phyloP scores from a whole-genome alignment of 2,113 vertebrate genomes.

The Plectropomus leopardus region DNA sequence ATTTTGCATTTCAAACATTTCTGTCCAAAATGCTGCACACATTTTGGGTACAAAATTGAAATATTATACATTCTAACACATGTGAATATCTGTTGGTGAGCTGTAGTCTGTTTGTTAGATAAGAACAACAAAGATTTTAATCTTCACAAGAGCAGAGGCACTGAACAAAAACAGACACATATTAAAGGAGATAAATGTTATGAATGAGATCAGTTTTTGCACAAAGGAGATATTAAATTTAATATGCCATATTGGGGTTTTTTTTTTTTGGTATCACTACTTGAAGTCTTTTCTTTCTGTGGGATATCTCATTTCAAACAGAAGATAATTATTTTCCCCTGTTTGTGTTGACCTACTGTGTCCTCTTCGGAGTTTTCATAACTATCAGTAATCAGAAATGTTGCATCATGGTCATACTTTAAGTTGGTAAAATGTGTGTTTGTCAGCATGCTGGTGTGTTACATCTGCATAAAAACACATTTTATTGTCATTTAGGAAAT shows the following conservation, averaged over 20 bases:
- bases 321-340: constrained; percentile 15
- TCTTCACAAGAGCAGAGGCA: neutral
- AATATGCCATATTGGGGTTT: constrained; percentile 35
- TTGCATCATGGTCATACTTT: constrained; percentile 9
- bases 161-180: constrained; percentile 6
- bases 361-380: neutral
- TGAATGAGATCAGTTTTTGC: constrained; percentile 12
- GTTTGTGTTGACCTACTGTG: constrained; percentile 7
- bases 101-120: constrained; percentile 10
- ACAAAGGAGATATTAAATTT: constrained; percentile 32
- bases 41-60: neutral
- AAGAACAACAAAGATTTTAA: constrained; percentile 23
- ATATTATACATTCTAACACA: neutral
- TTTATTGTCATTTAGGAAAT: neutral
- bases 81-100: neutral
- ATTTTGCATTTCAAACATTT: constrained; percentile 35
- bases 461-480: neutral
- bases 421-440: neutral
- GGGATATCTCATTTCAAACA: constrained; percentile 46
- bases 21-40: constrained; percentile 29
- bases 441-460: neutral
- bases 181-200: constrained; percentile 33
- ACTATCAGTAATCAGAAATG: neutral
- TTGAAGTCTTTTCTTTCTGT: constrained; percentile 7
- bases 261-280: constrained; percentile 5